These are phyloP conservation scores for Conistra vaccinii DNA, from an alignment of 2,888 invertebrate species.

Conservation along the genomic window DNA sequence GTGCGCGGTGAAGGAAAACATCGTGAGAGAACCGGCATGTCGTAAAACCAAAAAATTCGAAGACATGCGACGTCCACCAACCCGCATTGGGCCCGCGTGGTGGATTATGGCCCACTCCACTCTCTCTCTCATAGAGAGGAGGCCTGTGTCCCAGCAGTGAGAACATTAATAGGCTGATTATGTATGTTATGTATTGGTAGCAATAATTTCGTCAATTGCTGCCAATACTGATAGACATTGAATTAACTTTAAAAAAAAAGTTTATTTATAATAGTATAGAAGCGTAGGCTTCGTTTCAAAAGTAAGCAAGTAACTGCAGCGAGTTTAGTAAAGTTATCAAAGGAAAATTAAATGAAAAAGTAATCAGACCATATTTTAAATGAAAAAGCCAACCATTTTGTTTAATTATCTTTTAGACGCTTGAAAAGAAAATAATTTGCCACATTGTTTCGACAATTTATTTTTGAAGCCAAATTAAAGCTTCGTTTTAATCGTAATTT, in stretches of 20 bases:
- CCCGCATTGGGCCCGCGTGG: too few relatives aligned
- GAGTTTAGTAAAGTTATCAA: neutral
- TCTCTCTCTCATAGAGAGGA: too few relatives aligned
- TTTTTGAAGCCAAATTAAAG: slow-evolving; percentile 4
- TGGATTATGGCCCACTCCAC: too few relatives aligned
- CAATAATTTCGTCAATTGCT: too few relatives aligned
- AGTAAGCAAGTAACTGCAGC: neutral
- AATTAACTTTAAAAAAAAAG: neutral
- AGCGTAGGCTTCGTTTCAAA: neutral
- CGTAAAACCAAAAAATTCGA: too few relatives aligned
- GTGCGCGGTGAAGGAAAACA: too few relatives aligned
- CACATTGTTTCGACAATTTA: neutral
- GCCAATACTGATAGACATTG: neutral
- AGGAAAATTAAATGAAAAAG: slow-evolving; percentile 11
- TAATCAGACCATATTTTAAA: slow-evolving; percentile 3
- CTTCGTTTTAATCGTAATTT: neutral
- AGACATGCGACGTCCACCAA: too few relatives aligned
- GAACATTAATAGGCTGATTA: too few relatives aligned
- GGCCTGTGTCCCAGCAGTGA: too few relatives aligned
- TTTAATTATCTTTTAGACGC: slow-evolving; percentile 21
- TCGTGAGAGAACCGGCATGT: too few relatives aligned
- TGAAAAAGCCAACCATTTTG: slow-evolving; percentile 5
- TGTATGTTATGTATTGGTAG: too few relatives aligned
- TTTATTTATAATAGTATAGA: too few relatives aligned
- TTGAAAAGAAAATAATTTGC: slow-evolving; percentile 27